Conservation (phyloP, 2,888 invertebrate species). For the Hypomecis atomaria region DNA sequence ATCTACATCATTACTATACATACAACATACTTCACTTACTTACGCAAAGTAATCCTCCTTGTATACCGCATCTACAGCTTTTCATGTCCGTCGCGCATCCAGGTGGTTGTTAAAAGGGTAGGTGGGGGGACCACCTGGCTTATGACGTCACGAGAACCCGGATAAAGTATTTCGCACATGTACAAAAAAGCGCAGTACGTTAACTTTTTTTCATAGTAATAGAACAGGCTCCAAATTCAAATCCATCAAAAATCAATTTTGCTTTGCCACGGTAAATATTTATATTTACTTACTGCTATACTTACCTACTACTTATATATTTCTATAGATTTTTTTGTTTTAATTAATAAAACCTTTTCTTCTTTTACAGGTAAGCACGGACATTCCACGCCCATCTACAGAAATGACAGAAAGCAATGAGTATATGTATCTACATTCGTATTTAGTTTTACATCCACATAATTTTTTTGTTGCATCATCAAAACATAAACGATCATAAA, state of each 20-base stretch:
- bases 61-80: constrained; percentile 23
- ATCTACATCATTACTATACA: not conserved
- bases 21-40: constrained; percentile 1
- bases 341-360: too few species aligned
- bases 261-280: too few species aligned
- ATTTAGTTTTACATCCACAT: too few species aligned
- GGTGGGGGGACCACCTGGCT: constrained; percentile 36
- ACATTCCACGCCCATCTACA: too few species aligned
- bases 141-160: constrained; percentile 37
- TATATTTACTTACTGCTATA: not conserved
- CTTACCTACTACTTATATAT: not conserved
- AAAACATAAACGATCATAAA: too few species aligned
- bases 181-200: constrained; percentile 9
- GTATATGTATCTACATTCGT: too few species aligned
- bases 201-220: constrained; percentile 2
- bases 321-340: too few species aligned
- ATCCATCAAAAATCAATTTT: too few species aligned
- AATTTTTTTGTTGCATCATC: too few species aligned
- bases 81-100: constrained; percentile 24
- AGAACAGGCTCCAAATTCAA: not conserved
- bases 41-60: not conserved
- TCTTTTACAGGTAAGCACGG: too few species aligned
- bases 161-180: constrained; percentile 22
- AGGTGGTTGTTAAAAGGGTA: constrained; percentile 30
- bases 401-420: too few species aligned